Base-by-base conservation (phyloP, 2,888 invertebrate genomes). In the Eustalomyia histrio region DNA sequence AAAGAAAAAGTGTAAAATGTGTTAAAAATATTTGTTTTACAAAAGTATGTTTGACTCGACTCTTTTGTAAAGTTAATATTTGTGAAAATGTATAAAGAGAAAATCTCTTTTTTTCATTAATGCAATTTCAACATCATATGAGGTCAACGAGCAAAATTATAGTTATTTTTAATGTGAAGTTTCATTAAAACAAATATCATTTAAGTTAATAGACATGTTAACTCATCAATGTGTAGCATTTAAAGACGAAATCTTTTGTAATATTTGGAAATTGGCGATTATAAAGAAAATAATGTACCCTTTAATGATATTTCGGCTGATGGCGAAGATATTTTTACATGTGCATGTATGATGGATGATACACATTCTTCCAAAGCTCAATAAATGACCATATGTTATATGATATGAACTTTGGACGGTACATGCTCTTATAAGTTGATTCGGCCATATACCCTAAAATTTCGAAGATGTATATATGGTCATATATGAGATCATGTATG, bases 11-110 rank as follows among this genome's bases (percentile, higher is more conserved):
- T 43, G 18, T 53, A 64, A 81, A 78, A 73, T 81, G 69, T 74
- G 74, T 74, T 81, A 81, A 76, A 74, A 81, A 47, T 78, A 61
- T 81, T 81, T 81, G 69, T 71, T 55, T 71, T 55, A 67, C 61
- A 74, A 65, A 81, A 78, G 74, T 60, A 79, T 29, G 29, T 29
- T 29, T 63, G 73, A 57, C 78, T 79, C 61, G 72, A 79, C 72
- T 79, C 61, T 71, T 71, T 67, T 47, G n/a, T 47, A 47, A 47
- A n/a, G 39, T 39, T 39, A 39, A 39, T 39, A 39, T 39, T 39
- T 39, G 39, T 78, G 72, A 29, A 29, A 7, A 24, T 53, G 57
- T n/a, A 33, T 63, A 39, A 67, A 78, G 55, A 47, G 72, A 78
- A 78, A 65, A 72, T 72, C 60, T 72, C 65, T 61, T 72, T 58